These are phyloP conservation scores for Sphecodes monilicornis DNA, from an alignment of 2,888 invertebrate species.

Conservation along the genomic window DNA sequence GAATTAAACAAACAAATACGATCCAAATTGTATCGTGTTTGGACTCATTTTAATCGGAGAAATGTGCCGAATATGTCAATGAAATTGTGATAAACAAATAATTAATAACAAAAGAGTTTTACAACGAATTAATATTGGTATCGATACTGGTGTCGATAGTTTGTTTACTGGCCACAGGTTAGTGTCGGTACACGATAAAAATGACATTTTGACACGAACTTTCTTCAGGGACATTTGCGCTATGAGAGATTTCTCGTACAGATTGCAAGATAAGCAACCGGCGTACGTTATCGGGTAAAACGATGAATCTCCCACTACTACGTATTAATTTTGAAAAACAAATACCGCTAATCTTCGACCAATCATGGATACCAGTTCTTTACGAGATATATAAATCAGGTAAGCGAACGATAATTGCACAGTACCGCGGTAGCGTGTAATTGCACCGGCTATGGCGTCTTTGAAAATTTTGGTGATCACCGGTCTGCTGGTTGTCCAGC, in stretches of 20 bases:
- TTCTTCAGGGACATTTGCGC: not conserved
- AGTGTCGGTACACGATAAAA: no score
- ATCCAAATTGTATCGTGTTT: no score
- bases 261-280: not conserved
- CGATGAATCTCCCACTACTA: not conserved
- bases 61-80: no score
- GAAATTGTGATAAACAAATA: no score
- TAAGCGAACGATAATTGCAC: not conserved
- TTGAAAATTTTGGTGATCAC: conserved; percentile 30
- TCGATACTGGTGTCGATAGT: no score
- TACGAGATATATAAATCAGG: conserved; percentile 37
- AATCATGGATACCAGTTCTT: not conserved
- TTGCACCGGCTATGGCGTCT: conserved; percentile 27
- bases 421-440: not conserved
- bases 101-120: no score
- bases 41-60: no score
- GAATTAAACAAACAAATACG: no score
- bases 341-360: not conserved
- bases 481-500: conserved; percentile 24
- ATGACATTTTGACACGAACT: not conserved
- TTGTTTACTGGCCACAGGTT: no score
- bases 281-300: not conserved
- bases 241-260: not conserved
- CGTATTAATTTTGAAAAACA: not conserved
- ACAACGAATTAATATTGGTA: no score